These are phyloP conservation scores for Celastrina argiolus DNA, from an alignment of 2,888 invertebrate species.

Conservation along the genomic window DNA sequence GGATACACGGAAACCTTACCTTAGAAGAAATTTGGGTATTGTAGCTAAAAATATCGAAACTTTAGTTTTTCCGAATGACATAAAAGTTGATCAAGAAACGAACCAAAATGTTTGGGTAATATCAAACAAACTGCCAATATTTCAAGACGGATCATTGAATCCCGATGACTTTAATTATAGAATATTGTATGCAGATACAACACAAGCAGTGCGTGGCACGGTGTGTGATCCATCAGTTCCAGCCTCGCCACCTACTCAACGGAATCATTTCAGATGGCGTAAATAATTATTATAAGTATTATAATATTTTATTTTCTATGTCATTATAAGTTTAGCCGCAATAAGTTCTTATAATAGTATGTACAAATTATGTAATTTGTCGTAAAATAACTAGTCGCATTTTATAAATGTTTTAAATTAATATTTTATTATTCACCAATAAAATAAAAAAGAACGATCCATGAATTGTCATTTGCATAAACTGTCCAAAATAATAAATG, in stretches of 20 bases:
- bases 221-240: constrained; percentile 81
- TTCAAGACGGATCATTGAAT: constrained; percentile 81
- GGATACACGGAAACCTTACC: constrained; percentile 85
- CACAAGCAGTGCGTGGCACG: constrained; percentile 80
- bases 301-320: too few relatives aligned
- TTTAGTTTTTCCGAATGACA: constrained; percentile 88
- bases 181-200: constrained; percentile 81
- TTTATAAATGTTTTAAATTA: not conserved
- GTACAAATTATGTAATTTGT: not conserved
- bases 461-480: not conserved
- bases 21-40: constrained; percentile 78
- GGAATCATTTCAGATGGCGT: not conserved
- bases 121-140: constrained; percentile 85
- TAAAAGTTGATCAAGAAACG: constrained; percentile 84
- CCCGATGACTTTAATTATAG: constrained; percentile 84
- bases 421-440: not conserved
- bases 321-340: too few relatives aligned
- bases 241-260: not conserved
- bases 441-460: not conserved
- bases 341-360: too few relatives aligned
- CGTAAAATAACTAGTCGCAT: not conserved
- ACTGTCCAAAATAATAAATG: not conserved
- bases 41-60: constrained; percentile 80
- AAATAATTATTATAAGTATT: too few relatives aligned
- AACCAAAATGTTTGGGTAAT: constrained; percentile 86